phyloP scores from a whole-genome alignment of 2,888 invertebrate species.

The Mactromeris polynyma region DNA sequence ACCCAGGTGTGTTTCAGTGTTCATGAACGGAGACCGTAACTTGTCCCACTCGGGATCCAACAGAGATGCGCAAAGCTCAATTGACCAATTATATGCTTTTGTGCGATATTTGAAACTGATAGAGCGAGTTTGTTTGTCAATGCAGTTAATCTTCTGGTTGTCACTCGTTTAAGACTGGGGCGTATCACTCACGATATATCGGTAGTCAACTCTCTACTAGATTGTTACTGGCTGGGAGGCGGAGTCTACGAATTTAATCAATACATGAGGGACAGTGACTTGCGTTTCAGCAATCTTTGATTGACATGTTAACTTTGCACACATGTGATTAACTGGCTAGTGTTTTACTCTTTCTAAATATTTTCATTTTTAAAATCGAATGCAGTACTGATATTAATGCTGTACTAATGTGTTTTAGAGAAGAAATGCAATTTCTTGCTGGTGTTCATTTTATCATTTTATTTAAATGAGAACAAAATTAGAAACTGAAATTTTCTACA shows the following conservation, averaged over 20 bases:
- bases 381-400: neutral
- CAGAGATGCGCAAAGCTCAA: constrained; percentile 47
- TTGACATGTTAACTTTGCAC: constrained; percentile 29
- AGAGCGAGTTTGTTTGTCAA: constrained; percentile 47
- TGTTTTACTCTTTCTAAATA: constrained; percentile 34
- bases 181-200: constrained; percentile 44
- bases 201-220: constrained; percentile 40
- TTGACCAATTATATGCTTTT: constrained; percentile 58
- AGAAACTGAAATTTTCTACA: neutral
- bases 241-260: constrained; percentile 46
- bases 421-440: neutral
- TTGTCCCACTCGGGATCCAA: neutral
- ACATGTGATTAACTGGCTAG: constrained; percentile 32
- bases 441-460: neutral
- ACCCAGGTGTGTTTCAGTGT: constrained; percentile 42
- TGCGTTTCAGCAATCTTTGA: constrained; percentile 21
- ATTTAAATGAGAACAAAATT: neutral
- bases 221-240: constrained; percentile 39
- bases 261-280: constrained; percentile 58
- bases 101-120: constrained; percentile 39
- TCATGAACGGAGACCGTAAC: constrained; percentile 13
- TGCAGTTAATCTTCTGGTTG: constrained; percentile 45
- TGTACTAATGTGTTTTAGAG: neutral
- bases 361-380: constrained; percentile 40
- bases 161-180: constrained; percentile 40